Conservation (phyloP, 1,140 invertebrate species). For the Nasonia giraulti region DNA sequence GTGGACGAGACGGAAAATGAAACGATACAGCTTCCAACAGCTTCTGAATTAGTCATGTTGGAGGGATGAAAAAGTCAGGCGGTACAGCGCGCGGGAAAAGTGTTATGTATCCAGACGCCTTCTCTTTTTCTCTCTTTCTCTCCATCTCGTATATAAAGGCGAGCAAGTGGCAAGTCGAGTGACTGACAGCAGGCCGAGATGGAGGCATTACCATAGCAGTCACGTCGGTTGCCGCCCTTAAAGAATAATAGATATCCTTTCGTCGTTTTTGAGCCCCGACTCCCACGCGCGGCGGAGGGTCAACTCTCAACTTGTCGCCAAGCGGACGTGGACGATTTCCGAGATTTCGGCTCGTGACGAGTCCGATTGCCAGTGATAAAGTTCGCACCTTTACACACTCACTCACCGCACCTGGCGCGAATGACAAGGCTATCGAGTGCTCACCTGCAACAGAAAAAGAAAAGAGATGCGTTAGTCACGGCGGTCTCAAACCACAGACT, state of each 20-base stretch:
- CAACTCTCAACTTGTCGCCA: background rate
- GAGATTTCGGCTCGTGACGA: background rate
- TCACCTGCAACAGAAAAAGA: slow-evolving; percentile 28
- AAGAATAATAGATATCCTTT: slow-evolving; percentile 37
- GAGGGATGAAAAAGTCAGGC: background rate
- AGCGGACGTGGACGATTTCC: background rate
- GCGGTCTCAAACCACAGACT: background rate
- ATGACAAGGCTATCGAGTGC: background rate
- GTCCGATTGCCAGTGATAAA: background rate
- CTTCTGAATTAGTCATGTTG: background rate
- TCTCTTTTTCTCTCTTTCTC: background rate
- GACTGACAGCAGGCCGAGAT: background rate
- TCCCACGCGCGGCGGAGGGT: background rate
- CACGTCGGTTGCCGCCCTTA: slow-evolving; percentile 11
- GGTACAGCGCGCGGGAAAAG: background rate
- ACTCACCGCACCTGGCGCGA: background rate
- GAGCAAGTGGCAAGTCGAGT: background rate
- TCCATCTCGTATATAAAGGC: background rate
- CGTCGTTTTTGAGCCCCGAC: background rate
- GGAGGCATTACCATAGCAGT: slow-evolving; percentile 21
- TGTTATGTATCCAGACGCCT: background rate
- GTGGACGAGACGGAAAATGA: no score
- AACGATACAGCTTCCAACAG: no score
- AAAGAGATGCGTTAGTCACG: background rate
- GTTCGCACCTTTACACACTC: background rate